Conservation (phyloP, 2,888 invertebrate species). For the Trichopria drosophilae region DNA sequence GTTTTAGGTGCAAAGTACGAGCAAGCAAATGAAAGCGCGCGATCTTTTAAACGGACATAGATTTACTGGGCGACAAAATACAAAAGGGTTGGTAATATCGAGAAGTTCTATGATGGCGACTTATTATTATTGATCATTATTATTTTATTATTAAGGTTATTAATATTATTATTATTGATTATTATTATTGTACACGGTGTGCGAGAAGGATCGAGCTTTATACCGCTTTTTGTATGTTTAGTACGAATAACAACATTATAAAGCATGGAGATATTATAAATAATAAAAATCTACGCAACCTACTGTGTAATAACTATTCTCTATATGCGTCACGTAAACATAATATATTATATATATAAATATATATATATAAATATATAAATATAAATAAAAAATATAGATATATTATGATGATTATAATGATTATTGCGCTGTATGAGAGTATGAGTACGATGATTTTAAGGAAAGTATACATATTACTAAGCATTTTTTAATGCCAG, state of each 20-base stretch:
- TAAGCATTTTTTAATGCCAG: slow-evolving; percentile 57
- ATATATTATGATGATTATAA: slow-evolving; percentile 48
- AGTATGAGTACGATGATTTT: slow-evolving; percentile 57
- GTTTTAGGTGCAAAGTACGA: too few species aligned
- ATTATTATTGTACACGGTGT: slow-evolving; percentile 44
- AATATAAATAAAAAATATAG: slow-evolving; percentile 41
- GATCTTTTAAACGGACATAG: too few species aligned
- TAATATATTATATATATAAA: slow-evolving; percentile 43
- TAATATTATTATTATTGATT: too few species aligned
- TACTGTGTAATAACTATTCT: slow-evolving; percentile 52
- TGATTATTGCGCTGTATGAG: slow-evolving; percentile 53
- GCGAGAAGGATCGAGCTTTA: slow-evolving; percentile 55
- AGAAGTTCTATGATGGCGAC: too few species aligned
- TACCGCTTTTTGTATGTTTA: slow-evolving; percentile 58
- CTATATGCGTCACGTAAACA: slow-evolving; percentile 51
- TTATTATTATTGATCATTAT: too few species aligned
- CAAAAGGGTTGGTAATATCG: too few species aligned
- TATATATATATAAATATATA: slow-evolving; percentile 42
- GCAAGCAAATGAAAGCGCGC: too few species aligned
- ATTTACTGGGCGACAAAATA: too few species aligned
- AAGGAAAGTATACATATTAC: slow-evolving; percentile 59
- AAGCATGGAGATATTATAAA: slow-evolving; percentile 45
- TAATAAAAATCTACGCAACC: slow-evolving; percentile 45
- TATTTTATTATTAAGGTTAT: too few species aligned
- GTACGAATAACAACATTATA: slow-evolving; percentile 49